phyloP scores from a whole-genome alignment of 2,888 invertebrate genomes.

The Argyra leucocephala region DNA sequence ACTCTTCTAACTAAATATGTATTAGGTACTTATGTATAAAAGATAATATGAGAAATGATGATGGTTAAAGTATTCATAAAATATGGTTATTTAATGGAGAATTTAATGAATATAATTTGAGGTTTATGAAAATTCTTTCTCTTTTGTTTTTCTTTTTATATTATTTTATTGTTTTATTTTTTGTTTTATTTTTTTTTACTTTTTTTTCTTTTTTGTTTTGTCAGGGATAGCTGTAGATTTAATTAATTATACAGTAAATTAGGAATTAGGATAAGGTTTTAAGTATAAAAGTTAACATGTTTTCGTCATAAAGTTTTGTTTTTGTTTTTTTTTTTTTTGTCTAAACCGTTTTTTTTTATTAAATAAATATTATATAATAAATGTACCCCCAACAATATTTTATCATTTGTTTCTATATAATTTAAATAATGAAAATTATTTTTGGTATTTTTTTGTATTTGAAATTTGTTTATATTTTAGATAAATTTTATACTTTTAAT shows the following conservation, averaged over 20 bases:
- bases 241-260: neutral
- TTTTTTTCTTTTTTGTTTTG: neutral
- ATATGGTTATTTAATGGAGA: neutral
- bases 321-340: too few relatives aligned
- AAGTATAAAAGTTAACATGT: neutral
- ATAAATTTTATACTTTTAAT: too few relatives aligned
- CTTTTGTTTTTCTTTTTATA: neutral
- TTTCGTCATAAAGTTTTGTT: too few relatives aligned
- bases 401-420: too few relatives aligned
- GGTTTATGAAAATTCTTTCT: neutral
- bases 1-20: neutral
- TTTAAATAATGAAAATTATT: too few relatives aligned
- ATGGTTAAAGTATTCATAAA: slow-evolving; percentile 6
- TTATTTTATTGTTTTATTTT: neutral
- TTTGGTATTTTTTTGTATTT: too few relatives aligned
- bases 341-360: too few relatives aligned
- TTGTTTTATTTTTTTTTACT: neutral
- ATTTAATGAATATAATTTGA: slow-evolving; percentile 4
- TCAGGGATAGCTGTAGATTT: neutral
- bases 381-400: too few relatives aligned
- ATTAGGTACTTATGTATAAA: neutral
- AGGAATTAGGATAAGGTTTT: neutral
- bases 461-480: too few relatives aligned
- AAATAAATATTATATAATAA: too few relatives aligned
- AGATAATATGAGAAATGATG: slow-evolving; percentile 6